Evolutionary conservation across 2,113 vertebrate genomes (phyloP), one percentile per base, ranked within the genome.

Genomic region (Neopipo cinnamomea): DNA sequence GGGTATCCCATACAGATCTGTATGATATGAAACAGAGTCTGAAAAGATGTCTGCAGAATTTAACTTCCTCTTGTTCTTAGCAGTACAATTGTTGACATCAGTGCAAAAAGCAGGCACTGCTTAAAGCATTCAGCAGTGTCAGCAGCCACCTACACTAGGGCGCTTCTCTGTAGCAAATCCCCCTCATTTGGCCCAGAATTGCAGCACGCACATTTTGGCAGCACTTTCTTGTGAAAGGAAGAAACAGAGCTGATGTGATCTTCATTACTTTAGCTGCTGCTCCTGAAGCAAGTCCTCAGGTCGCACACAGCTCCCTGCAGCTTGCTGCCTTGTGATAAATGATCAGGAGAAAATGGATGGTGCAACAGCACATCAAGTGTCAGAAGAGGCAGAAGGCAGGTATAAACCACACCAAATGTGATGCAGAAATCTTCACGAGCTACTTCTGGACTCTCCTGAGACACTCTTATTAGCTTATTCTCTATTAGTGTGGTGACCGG

Each of bases 401-500:
- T 56, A 85, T 83, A 85, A 82, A 41, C 28, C 6, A 24, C 22
- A 15, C 21, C 4, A 22, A 56, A 24, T 49, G 49, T 13, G 41
- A 88, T 44, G 14, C n/a, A 61, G 62, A 74, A 66, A 56, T 88
- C 52, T 41, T 56, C 21, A 55, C 50, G 91, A 94, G 77, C 59
- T 84, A n/a, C 84, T 81, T 85, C 71, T 78, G 62, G 19, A 68
- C 39, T 79, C 66, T 91, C 71, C 49, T 47, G 62, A 82, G 66
- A 46, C 44, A 72, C 39, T 67, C 42, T 82, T 72, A 59, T 11
- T 71, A 84, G 47, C 22, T 91, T 62, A 72, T 12, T 82, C 56
- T 42, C 39, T 72, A 42, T 55, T 81, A 88, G 44, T 0, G 1
- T 0, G 0, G 31, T 73, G 75, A 35, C 49, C 17, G 0, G 2